A percentile compares a stretch with the other conserved stretches of the same genome.
Conservation (phyloP, 2,888 invertebrate genomes). For the Heliconius ethilla region DNA sequence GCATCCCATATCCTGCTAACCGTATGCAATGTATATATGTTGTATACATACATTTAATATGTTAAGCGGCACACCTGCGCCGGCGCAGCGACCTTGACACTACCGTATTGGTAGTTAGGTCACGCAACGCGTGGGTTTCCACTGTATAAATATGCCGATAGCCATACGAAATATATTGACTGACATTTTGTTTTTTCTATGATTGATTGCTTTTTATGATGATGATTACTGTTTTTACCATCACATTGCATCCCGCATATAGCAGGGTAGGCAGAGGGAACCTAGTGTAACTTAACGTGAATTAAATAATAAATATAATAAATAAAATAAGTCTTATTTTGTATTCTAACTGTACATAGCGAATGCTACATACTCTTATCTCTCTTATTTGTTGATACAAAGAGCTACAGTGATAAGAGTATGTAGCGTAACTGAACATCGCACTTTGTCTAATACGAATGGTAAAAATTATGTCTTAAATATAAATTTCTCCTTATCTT, state of each 20-base stretch:
- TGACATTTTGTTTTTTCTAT: neutral
- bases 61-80: slow-evolving; percentile 28
- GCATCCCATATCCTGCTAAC: neutral
- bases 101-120: slow-evolving; percentile 33
- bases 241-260: neutral
- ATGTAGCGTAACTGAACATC: too few relatives aligned
- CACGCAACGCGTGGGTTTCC: slow-evolving; percentile 27
- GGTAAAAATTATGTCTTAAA: too few relatives aligned
- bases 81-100: slow-evolving; percentile 39
- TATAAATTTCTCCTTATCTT: neutral
- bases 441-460: too few relatives aligned
- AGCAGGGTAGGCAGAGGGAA: neutral
- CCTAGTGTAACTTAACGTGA: neutral
- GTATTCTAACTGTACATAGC: too few relatives aligned
- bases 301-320: too few relatives aligned
- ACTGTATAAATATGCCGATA: slow-evolving; percentile 2
- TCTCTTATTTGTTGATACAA: too few relatives aligned
- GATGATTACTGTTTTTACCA: neutral
- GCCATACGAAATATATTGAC: neutral
- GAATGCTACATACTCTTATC: too few relatives aligned
- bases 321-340: too few relatives aligned
- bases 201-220: neutral
- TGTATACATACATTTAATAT: neutral
- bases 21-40: neutral
- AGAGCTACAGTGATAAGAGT: too few relatives aligned